phyloP scores from a whole-genome alignment of 1,140 invertebrate genomes.

The Drosophila parabipectinata region DNA sequence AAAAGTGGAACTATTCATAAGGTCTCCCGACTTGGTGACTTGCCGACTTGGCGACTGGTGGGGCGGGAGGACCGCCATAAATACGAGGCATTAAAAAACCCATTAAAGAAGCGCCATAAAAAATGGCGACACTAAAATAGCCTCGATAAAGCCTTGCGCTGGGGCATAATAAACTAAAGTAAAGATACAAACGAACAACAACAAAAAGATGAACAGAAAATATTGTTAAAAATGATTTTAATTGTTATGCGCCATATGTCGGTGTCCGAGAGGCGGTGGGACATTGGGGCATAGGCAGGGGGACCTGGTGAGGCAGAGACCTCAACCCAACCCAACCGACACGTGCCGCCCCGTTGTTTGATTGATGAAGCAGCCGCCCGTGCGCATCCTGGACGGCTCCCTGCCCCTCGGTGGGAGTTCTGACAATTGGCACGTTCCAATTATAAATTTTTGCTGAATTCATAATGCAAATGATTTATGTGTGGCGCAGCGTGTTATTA shows the following conservation, averaged over 20 bases:
- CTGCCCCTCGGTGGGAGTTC: constrained; percentile 18
- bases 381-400: constrained; percentile 27
- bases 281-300: neutral
- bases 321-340: constrained; percentile 2
- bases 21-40: constrained; percentile 17
- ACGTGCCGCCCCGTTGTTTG: constrained; percentile 52
- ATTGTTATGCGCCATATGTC: constrained; percentile 63
- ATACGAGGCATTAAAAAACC: constrained; percentile 54
- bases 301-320: neutral
- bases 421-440: constrained; percentile 67
- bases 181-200: constrained; percentile 6
- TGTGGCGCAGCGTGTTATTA: constrained; percentile 44
- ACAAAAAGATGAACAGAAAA: constrained; percentile 22
- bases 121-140: constrained; percentile 62
- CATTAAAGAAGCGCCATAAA: constrained; percentile 62
- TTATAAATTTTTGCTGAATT: constrained; percentile 47
- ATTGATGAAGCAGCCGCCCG: constrained; percentile 47
- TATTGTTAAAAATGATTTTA: constrained; percentile 61
- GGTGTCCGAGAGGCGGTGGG: neutral
- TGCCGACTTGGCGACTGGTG: neutral
- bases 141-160: constrained; percentile 42
- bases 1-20: constrained; percentile 51
- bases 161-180: constrained; percentile 27
- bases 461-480: constrained; percentile 56
- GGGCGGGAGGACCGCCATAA: constrained; percentile 28